Evolutionary conservation across 2,888 invertebrate species (phyloP).

Genomic region (Limnephilus lunatus): DNA sequence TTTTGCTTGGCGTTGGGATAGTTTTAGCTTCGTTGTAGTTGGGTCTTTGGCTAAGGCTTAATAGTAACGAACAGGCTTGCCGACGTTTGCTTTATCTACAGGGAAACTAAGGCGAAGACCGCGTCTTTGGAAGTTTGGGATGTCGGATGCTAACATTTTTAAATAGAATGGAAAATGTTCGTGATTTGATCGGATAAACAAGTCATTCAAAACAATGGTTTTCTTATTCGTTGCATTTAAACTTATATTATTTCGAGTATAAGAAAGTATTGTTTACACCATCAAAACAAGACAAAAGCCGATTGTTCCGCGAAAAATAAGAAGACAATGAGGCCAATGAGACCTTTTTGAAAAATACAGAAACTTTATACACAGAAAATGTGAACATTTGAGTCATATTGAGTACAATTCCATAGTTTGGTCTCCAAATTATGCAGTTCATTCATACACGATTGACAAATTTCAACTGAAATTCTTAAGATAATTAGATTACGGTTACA

Average conservation of each 20-base stretch:
- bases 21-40: not conserved
- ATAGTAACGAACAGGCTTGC: conserved; percentile 30
- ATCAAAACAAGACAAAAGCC: no score
- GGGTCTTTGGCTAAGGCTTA: conserved; percentile 2
- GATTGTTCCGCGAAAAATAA: no score
- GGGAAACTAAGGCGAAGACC: not conserved
- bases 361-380: not conserved
- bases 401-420: no score
- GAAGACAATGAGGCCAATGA: not conserved
- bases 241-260: not conserved
- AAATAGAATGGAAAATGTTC: not conserved
- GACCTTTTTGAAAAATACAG: not conserved
- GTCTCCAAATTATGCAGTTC: no score
- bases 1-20: not conserved
- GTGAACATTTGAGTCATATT: not conserved
- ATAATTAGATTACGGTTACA: no score
- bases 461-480: no score
- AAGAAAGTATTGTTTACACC: not conserved
- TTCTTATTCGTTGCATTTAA: not conserved
- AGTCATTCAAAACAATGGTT: not conserved
- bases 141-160: not conserved
- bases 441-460: no score
- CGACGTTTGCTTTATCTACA: conserved; percentile 6
- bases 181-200: not conserved
- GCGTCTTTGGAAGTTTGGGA: not conserved